A percentile compares a stretch with the other conserved stretches of the same genome.
These are phyloP conservation scores for Laticauda laticaudata DNA, from an alignment of 2,113 vertebrate species.

Conservation along the genomic window DNA sequence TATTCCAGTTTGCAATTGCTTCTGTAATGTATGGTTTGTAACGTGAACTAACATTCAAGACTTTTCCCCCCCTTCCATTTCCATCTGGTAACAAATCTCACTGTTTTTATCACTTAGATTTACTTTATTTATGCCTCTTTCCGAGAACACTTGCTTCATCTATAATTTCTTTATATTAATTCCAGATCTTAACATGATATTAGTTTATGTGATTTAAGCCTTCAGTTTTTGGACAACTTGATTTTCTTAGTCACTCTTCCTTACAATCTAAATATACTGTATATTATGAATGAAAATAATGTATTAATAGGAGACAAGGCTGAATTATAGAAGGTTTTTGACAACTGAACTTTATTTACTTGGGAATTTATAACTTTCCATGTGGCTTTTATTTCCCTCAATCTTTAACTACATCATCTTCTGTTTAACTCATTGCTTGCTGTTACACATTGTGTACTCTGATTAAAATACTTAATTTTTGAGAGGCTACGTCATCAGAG, in stretches of 20 bases:
- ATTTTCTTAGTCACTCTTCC: not conserved
- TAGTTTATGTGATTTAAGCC: not conserved
- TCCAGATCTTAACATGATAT: not conserved
- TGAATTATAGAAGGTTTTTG: not conserved
- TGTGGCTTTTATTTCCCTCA: not conserved
- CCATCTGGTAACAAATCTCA: not conserved
- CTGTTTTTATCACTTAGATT: not conserved
- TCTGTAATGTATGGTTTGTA: not conserved
- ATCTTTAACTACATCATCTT: not conserved
- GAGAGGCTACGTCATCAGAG: not conserved
- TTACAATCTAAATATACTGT: not conserved
- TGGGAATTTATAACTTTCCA: not conserved
- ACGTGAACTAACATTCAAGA: not conserved
- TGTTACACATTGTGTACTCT: not conserved
- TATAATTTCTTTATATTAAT: not conserved
- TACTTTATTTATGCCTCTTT: not conserved
- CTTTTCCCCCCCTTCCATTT: not conserved
- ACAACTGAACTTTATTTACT: not conserved
- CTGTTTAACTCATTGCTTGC: not conserved
- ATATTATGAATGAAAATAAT: not conserved
- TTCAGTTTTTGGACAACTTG: not conserved
- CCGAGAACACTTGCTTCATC: not conserved
- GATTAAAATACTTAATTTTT: not conserved
- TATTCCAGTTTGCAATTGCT: not conserved
- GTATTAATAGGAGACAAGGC: not conserved